Base-by-base conservation (phyloP, 2,888 invertebrate species). In the Megastigmus dorsalis region DNA sequence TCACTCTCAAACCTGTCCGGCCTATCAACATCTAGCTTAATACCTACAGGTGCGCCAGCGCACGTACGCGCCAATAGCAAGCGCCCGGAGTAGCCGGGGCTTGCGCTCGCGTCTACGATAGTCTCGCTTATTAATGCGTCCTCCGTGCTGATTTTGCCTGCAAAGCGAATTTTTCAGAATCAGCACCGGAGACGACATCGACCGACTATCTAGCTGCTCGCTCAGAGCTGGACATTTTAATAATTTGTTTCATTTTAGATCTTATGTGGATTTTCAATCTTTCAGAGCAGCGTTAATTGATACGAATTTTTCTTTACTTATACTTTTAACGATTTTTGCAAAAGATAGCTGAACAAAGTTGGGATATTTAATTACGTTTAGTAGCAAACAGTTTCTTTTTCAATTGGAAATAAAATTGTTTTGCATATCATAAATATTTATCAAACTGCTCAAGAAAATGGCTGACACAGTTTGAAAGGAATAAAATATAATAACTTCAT, bases 31-130 rank as follows among this genome's bases (percentile, higher is more conserved):
- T 93, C 92, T 54, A 93, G 86, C 83, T 92, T 92, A 75, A 94
- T 90, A 30, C 93, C 94, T 7, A 93, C 90, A 77, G 92, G 92
- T 81, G 91, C 91, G 0, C 92, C 92, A 0, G 90, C 88, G 0
- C 92, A 91, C 3, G 93, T 89, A 79, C 91, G 91, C 0, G 92
- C 91, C 76, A 93, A 89, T 0, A 94, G 86, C 2, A 93, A 80
- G 41, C 82, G 80, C n/a, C 80, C 79, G n/a, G 81, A 55, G 9
- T 74, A 74, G 36, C 62, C 68, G 57, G 72, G 72, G 52, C 65
- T 72, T 59, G 72, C 72, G 28, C 63, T 63, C 48, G 63, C 71
- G 18, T 71, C 65, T 18, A 33, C 54, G 28, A 33, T 43, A 4
- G 18, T 62, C 20, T 57, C 60, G 48, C 33, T 18, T 26, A 55